Evolutionary conservation across 1,140 invertebrate genomes (phyloP), one percentile per base, ranked within the genome.

Genomic region (Thalassaphorura encarpata): DNA sequence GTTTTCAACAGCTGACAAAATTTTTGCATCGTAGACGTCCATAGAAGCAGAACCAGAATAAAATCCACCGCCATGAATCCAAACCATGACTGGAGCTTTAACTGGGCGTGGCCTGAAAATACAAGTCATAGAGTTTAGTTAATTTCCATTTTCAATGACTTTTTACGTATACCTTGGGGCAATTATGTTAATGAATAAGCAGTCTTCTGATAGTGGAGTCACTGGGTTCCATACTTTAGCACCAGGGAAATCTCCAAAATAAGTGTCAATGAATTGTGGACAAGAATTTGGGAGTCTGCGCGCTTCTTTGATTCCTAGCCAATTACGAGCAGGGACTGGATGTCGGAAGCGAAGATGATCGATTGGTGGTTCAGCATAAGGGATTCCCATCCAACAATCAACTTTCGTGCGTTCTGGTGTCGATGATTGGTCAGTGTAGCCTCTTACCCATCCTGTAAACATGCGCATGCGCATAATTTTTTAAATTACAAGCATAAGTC

Each of bases 31-130:
- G 73, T 98, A 98, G 16, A 97, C 82, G 70, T 97, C 91, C 60
- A 98, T 75, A 23, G 90, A 93, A 19, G 87, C 84, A 11, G 87
- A 87, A 21, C 94, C 92, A 36, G 86, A 91, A 71, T 91, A 94
- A 74, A 96, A 98, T 2, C 92, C 91, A 31, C 94, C 94, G 31
- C 95, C 94, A 71, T 90, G 97, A 57, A 97, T 85, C 93, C 93
- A 97, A 28, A 97, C 80, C 82, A 97, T 83, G n/a, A 97, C 91
- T n/a, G 91, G 84, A 56, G 88, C 83, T 66, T 84, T 85, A 52
- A 66, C 56, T 24, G 71, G 70, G 45, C 68, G 54, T 19, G 67
- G 70, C 58, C 82, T 63, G 36, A 21, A 46, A 52, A 23, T n/a
- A 36, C 11, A n/a, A 36, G 11, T n/a, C n/a, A n/a, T n/a, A n/a